Evolutionary conservation across 2,113 vertebrate species (phyloP).

Genomic region (Dryoscopus gambensis): DNA sequence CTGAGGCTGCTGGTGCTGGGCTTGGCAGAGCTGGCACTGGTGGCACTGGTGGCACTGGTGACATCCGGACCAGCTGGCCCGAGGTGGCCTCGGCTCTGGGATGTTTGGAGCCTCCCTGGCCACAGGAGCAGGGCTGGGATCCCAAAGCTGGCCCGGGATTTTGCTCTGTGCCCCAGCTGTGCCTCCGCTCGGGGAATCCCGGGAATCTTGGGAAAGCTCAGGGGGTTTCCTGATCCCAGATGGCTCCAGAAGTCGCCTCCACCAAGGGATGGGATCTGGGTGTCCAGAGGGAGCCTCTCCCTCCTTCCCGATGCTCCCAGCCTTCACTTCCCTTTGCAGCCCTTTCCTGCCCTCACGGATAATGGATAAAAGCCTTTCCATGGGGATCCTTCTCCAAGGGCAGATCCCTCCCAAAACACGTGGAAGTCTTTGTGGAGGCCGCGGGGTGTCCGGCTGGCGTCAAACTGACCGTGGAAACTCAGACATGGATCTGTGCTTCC

Average conservation of each 20-base stretch:
- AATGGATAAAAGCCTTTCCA: background rate
- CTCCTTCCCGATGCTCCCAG: background rate
- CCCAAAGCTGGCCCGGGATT: background rate
- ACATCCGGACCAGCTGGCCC: background rate
- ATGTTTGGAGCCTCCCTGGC: background rate
- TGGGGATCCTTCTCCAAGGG: background rate
- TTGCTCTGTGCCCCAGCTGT: fast-evolving
- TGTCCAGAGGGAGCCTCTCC: background rate
- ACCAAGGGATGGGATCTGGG: background rate
- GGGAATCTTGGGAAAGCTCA: background rate
- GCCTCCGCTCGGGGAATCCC: background rate
- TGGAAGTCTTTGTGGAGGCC: background rate
- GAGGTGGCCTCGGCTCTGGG: background rate
- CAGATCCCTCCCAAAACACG: background rate
- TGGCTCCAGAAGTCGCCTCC: background rate
- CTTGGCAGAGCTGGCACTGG: background rate
- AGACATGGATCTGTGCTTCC: background rate
- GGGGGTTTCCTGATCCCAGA: background rate
- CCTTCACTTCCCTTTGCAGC: background rate
- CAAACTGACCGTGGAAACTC: background rate
- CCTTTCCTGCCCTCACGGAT: background rate
- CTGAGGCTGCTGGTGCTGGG: background rate
- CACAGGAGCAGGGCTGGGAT: background rate
- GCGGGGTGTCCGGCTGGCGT: background rate
- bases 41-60: background rate